These are phyloP conservation scores for Gasterosteus aculeatus DNA, from an alignment of 2,113 vertebrate species.

Conservation along the genomic window DNA sequence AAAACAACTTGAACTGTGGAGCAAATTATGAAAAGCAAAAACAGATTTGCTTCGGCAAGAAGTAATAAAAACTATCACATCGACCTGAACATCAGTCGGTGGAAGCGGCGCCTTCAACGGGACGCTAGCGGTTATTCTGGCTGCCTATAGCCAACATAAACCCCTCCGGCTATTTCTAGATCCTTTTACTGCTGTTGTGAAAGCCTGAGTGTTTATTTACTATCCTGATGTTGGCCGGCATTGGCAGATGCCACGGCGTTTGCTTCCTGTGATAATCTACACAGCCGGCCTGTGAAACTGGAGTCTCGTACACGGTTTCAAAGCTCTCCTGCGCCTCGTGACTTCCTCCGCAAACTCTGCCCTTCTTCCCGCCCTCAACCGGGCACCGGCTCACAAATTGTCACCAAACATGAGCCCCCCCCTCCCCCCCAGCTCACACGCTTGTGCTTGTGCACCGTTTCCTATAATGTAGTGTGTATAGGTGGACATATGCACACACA, in stretches of 20 bases:
- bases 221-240: slow-evolving; percentile 66
- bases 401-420: neutral
- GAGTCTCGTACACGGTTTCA: slow-evolving; percentile 59
- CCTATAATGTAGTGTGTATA: neutral
- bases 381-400: neutral
- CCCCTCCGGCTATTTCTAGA: slow-evolving; percentile 61
- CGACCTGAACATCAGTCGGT: slow-evolving; percentile 1
- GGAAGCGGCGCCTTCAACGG: slow-evolving; percentile 11
- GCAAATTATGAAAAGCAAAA: slow-evolving; percentile 2
- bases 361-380: slow-evolving; percentile 29
- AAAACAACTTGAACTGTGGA: neutral
- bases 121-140: slow-evolving; percentile 28
- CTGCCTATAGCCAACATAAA: slow-evolving; percentile 38
- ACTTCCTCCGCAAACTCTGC: slow-evolving; percentile 44
- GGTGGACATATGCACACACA: neutral
- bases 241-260: slow-evolving; percentile 64
- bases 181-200: slow-evolving; percentile 61
- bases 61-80: neutral
- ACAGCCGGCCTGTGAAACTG: slow-evolving; percentile 64
- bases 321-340: slow-evolving; percentile 48
- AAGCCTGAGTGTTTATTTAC: slow-evolving; percentile 69
- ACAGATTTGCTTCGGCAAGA: neutral
- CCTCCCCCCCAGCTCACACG: neutral
- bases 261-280: slow-evolving; percentile 78
- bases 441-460: neutral